These are phyloP conservation scores for Muscicapa striata DNA, from an alignment of 2,797 vertebrate genomes.

Conservation along the genomic window DNA sequence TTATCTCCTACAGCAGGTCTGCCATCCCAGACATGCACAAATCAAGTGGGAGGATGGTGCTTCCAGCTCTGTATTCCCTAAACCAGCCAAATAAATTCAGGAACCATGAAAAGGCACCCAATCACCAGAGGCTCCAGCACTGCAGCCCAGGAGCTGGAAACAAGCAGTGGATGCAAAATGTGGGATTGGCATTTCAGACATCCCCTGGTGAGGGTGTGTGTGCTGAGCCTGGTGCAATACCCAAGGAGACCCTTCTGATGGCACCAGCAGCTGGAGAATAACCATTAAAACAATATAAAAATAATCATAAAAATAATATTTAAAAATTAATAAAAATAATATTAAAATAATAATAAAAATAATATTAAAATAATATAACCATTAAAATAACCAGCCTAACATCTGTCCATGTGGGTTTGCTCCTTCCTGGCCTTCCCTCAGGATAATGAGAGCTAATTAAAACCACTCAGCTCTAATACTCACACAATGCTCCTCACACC, in stretches of 20 bases:
- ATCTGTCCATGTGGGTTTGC: not conserved
- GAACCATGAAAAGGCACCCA: not conserved
- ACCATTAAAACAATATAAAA: not conserved
- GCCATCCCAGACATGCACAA: not conserved
- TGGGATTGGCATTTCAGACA: not conserved
- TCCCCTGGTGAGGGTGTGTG: rapidly evolving
- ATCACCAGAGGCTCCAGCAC: not conserved
- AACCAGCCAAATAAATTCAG: not conserved
- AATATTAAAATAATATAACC: too few relatives aligned
- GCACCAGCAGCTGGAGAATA: not conserved
- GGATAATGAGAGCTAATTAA: not conserved
- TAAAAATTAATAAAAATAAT: too few relatives aligned
- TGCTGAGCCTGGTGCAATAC: not conserved
- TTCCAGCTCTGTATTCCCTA: not conserved
- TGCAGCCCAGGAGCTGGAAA: not conserved
- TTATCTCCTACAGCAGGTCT: not conserved
- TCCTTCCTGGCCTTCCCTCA: not conserved
- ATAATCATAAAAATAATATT: too few relatives aligned
- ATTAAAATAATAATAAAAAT: too few relatives aligned
- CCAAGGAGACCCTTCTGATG: not conserved
- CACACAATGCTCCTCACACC: not conserved
- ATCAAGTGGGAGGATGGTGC: not conserved
- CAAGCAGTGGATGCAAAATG: not conserved
- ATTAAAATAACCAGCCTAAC: not conserved
- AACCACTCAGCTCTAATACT: not conserved